A percentile compares a stretch with the other conserved stretches of the same genome.
Evolutionary conservation across 2,888 invertebrate genomes (phyloP).

Genomic region (Hypena proboscidalis): DNA sequence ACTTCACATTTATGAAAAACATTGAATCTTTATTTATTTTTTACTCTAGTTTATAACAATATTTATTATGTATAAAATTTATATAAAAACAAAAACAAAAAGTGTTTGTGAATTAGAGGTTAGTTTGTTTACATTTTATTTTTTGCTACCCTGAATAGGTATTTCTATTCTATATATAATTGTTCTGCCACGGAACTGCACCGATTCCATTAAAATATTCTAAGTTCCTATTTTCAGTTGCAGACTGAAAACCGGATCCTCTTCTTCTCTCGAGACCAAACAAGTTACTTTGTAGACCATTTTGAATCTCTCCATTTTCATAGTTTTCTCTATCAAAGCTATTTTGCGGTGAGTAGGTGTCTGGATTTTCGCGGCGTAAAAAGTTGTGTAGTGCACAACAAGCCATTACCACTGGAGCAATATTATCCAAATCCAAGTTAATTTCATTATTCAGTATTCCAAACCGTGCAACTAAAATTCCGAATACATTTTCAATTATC

Average conservation of each 20-base stretch:
- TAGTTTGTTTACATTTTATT: too few relatives aligned
- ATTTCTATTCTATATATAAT: neutral
- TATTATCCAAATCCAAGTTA: slow-evolving; percentile 7
- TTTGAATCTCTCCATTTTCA: slow-evolving; percentile 9
- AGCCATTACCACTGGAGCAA: slow-evolving; percentile 2
- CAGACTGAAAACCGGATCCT: slow-evolving; percentile 7
- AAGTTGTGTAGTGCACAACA: slow-evolving; percentile 12
- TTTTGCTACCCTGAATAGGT: too few relatives aligned
- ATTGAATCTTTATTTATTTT: too few relatives aligned
- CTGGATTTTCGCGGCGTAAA: slow-evolving; percentile 7
- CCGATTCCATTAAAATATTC: slow-evolving; percentile 8
- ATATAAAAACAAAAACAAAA: too few relatives aligned
- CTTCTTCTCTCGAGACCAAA: slow-evolving; percentile 9
- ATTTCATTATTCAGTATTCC: slow-evolving; percentile 5
- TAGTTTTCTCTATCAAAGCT: slow-evolving; percentile 10
- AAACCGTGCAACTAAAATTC: slow-evolving; percentile 4
- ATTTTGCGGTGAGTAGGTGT: slow-evolving; percentile 7
- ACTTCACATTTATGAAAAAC: too few relatives aligned
- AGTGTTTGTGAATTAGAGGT: too few relatives aligned
- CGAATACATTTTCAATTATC: slow-evolving; percentile 16
- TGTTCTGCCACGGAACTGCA: slow-evolving; percentile 6
- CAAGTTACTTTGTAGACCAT: slow-evolving; percentile 10
- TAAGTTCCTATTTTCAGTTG: slow-evolving; percentile 9
- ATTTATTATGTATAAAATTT: too few relatives aligned
- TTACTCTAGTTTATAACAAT: too few relatives aligned